Evolutionary conservation across 2,797 vertebrate genomes (phyloP).

Genomic region (Fringilla coelebs): DNA sequence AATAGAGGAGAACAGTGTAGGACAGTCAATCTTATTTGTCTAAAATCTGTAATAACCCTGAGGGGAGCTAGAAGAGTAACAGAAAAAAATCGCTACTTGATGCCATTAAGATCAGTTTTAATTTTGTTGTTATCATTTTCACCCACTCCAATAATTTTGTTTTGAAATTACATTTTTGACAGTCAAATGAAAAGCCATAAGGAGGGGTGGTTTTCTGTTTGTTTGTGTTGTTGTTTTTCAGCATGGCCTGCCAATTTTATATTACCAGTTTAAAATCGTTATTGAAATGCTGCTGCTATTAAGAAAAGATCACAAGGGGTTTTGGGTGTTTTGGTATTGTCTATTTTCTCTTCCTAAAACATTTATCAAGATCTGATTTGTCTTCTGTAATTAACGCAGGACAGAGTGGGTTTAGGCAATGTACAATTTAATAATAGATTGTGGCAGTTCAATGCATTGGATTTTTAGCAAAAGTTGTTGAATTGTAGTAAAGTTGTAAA

Average conservation of each 20-base stretch:
- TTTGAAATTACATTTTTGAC: background rate
- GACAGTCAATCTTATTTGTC: background rate
- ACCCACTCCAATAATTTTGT: background rate
- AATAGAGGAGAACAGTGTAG: background rate
- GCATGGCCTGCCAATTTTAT: background rate
- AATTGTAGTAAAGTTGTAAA: background rate
- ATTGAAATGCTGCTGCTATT: background rate
- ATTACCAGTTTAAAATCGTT: background rate
- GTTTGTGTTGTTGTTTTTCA: background rate
- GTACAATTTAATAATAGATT: background rate
- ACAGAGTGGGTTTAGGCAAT: background rate
- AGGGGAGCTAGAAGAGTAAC: background rate
- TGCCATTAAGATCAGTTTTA: background rate
- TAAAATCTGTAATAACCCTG: background rate
- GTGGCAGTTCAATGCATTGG: background rate
- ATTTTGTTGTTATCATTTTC: background rate
- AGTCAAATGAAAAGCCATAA: background rate
- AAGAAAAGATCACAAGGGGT: background rate
- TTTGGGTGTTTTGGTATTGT: background rate
- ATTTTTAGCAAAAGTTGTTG: background rate
- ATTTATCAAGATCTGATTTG: background rate
- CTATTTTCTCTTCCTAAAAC: background rate
- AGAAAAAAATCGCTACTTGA: background rate
- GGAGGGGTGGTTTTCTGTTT: background rate
- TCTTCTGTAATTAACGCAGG: constrained; percentile 1